These are phyloP conservation scores for Heliconius charithonia DNA, from an alignment of 2,888 invertebrate genomes.

Conservation along the genomic window DNA sequence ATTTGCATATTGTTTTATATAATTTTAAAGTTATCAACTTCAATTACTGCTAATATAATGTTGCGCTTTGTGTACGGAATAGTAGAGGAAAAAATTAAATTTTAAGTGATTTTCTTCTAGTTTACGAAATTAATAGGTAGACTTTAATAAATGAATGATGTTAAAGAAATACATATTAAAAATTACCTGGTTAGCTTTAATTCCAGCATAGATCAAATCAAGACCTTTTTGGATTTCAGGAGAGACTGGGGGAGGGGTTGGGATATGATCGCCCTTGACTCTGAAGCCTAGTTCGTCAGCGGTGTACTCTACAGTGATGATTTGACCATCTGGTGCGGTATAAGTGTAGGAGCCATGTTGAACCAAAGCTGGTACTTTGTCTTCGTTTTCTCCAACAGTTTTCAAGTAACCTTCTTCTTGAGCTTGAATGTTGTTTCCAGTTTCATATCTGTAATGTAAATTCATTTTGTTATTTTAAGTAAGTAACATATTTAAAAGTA, in stretches of 20 bases:
- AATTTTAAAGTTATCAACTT: not conserved
- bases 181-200: constrained; percentile 82
- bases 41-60: not conserved
- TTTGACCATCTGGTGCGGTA: constrained; percentile 90
- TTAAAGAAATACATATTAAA: not conserved
- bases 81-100: not conserved
- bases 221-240: constrained; percentile 93
- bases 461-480: not conserved
- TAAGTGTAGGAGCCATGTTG: constrained; percentile 91
- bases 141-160: no score
- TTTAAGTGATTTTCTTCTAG: not conserved
- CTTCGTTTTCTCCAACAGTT: constrained; percentile 85
- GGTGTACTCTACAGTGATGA: constrained; percentile 90
- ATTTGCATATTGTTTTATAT: not conserved
- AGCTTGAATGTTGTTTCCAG: constrained; percentile 91
- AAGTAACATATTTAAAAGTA: not conserved
- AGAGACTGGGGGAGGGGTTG: constrained; percentile 92
- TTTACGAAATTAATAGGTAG: no score
- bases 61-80: not conserved
- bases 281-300: constrained; percentile 93
- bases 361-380: constrained; percentile 83
- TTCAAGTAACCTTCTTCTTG: constrained; percentile 91
- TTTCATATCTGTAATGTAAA: constrained; percentile 87
- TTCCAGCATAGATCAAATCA: constrained; percentile 93
- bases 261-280: constrained; percentile 91